Base-by-base conservation (phyloP, 2,888 invertebrate genomes). In the Teinopalpus imperialis region DNA sequence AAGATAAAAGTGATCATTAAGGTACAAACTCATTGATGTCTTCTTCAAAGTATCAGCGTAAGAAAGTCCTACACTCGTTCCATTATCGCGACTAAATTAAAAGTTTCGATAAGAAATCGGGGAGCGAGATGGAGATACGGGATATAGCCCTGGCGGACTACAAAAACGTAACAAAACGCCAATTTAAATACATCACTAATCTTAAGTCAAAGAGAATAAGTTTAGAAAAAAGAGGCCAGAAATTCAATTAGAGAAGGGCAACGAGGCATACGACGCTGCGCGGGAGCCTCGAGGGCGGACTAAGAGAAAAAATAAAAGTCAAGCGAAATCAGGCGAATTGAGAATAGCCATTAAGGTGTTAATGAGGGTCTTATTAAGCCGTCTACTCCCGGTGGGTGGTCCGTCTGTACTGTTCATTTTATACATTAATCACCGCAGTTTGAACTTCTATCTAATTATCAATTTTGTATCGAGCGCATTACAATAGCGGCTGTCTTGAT, bases 341-440 rank as follows among this genome's bases (percentile, higher is more conserved):
- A 82, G 83, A 85, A 86, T 82, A 81, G 75, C 85, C 82, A 85
- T 86, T 82, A 85, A 86, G 86, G 87, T 88, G 87, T 86, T 88
- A 87, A 88, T 86, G 83, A 86, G 86, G 77, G 76, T 76, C 85
- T 86, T 88, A 88, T 88, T 86, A 86, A 88, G 87, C 82, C 82
- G 83, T 87, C 83, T 81, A 75, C 80, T 74, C 81, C 78, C 79
- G 49, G 76, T 86, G 87, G 87, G 87, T 86, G 87, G 87, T 87
- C 87, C 72, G 71, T 63, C 67, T 70, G 69, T 69, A 69, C 68
- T 74, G 72, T 59, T 73, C 69, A 72, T 74, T 81, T 78, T 76
- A 74, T 79, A 76, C 82, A 80, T 85, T 87, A 81, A 85, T 86
- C 86, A 78, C 67, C 66, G 62, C 69, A 67, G 80, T 77, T 81